Percentiles rank a stretch among this genome's conserved stretches.
Conservation (phyloP, 2,113 vertebrate species). For the Barbus barbus region DNA sequence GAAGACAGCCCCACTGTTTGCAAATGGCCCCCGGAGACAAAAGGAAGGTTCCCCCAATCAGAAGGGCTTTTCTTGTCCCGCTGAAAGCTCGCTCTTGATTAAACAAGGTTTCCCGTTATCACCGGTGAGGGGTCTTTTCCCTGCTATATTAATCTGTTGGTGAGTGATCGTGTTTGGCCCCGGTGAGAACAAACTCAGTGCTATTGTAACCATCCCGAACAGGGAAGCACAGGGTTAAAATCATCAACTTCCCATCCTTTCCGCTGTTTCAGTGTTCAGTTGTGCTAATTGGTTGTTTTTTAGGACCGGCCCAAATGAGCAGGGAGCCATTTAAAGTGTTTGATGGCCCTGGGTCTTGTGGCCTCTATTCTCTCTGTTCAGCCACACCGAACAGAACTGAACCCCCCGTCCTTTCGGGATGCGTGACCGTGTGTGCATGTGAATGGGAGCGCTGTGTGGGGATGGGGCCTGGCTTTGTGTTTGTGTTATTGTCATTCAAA, state of each 20-base stretch:
- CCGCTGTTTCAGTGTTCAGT: slow-evolving; percentile 66
- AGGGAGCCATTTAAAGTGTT: slow-evolving; percentile 58
- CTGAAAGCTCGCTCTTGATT: slow-evolving; percentile 33
- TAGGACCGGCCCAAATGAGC: slow-evolving; percentile 64
- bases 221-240: slow-evolving; percentile 65
- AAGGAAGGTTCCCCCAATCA: slow-evolving; percentile 52
- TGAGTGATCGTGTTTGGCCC: slow-evolving; percentile 35
- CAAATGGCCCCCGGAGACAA: slow-evolving; percentile 67
- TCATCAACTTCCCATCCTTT: slow-evolving; percentile 66
- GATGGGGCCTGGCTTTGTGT: slow-evolving; percentile 62
- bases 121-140: background rate
- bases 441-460: slow-evolving; percentile 52
- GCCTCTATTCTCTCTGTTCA: slow-evolving; percentile 25
- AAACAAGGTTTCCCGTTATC: slow-evolving; percentile 43
- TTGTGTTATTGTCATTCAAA: slow-evolving; percentile 63
- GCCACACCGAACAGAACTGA: slow-evolving; percentile 19
- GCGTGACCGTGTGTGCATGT: slow-evolving; percentile 40
- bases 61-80: slow-evolving; percentile 41
- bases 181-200: slow-evolving; percentile 54
- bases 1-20: slow-evolving; percentile 67
- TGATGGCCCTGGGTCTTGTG: slow-evolving; percentile 60
- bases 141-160: slow-evolving; percentile 7
- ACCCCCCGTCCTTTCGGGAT: slow-evolving; percentile 7
- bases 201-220: slow-evolving; percentile 60
- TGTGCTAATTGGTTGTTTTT: slow-evolving; percentile 73